Conservation (phyloP, 1,140 invertebrate genomes). For the Charaxes varanes region DNA sequence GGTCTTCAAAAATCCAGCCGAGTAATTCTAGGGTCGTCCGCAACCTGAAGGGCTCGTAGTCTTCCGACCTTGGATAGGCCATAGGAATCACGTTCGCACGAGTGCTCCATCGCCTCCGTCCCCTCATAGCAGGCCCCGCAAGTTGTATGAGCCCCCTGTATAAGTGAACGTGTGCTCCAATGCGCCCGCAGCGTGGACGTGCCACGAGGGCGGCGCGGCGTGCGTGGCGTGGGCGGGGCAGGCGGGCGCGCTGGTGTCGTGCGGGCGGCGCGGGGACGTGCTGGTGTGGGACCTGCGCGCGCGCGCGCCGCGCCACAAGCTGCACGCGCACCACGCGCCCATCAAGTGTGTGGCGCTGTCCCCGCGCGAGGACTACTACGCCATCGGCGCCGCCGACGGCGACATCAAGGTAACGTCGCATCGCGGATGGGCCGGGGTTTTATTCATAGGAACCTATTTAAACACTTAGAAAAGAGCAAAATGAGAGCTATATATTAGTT, state of each 20-base stretch:
- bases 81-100: too few species aligned
- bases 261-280: constrained; percentile 96
- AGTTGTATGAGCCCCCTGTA: too few species aligned
- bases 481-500: too few species aligned
- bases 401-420: constrained; percentile 99
- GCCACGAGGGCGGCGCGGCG: constrained; percentile 93
- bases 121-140: too few species aligned
- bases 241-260: constrained; percentile 93
- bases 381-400: constrained; percentile 97
- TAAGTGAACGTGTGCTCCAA: constrained; percentile 8
- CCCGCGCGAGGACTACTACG: constrained; percentile 96
- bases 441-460: too few species aligned
- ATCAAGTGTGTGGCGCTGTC: constrained; percentile 97
- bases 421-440: too few species aligned
- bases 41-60: too few species aligned
- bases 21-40: too few species aligned
- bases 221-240: constrained; percentile 94
- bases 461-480: too few species aligned
- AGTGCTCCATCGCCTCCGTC: too few species aligned
- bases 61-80: too few species aligned
- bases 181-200: constrained; percentile 82
- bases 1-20: too few species aligned
- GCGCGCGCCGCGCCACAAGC: constrained; percentile 89
- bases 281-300: constrained; percentile 96
- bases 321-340: constrained; percentile 93